Evolutionary conservation across 2,888 invertebrate species (phyloP), one percentile per base, ranked within the genome.

Genomic region (Drosophila infuscata): DNA sequence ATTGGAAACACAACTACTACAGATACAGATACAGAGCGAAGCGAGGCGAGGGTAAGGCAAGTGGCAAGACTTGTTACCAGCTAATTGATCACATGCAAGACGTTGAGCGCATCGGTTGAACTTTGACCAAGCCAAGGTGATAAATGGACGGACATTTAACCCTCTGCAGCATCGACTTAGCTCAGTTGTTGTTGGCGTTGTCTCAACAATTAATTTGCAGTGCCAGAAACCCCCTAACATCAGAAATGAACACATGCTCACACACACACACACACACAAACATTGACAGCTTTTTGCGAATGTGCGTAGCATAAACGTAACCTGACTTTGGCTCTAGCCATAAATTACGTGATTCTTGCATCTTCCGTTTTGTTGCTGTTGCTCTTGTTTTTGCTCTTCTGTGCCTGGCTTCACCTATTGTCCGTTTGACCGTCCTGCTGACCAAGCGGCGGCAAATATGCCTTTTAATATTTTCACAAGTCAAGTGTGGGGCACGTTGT

Each of bases 391-490:
- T 9, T 61, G 30, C 29, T 35, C 61, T 36, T 46, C 12, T 52
- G 57, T 48, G 35, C 30, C 74, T 53, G 46, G 38, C 62, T 61
- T 56, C 67, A 58, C 57, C 52, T 65, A 57, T 80, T 67, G 65
- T 38, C 25, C 54, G 54, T 25, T 15, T 53, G 53, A 63, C 49
- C 32, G 36, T 62, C 25, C 25, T 76, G 81, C 89, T 90, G 90
- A 85, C 84, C 84, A 85, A 74, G 81, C 84, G 67, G 77, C 84
- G 69, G 67, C 75, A 85, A 85, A 88, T 90, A 85, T 88, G 83
- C 81, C 83, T 57, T 62, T 76, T 75, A 86, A 86, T 88, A 90
- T 88, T 85, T 76, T 74, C 59, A 60, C 52, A 72, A 73, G 79
- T 81, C 88, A 81, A 87, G 78, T 71, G 61, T 71, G 61, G 64